phyloP scores from a whole-genome alignment of 2,113 vertebrate species.

The Psephotus haematonotus region DNA sequence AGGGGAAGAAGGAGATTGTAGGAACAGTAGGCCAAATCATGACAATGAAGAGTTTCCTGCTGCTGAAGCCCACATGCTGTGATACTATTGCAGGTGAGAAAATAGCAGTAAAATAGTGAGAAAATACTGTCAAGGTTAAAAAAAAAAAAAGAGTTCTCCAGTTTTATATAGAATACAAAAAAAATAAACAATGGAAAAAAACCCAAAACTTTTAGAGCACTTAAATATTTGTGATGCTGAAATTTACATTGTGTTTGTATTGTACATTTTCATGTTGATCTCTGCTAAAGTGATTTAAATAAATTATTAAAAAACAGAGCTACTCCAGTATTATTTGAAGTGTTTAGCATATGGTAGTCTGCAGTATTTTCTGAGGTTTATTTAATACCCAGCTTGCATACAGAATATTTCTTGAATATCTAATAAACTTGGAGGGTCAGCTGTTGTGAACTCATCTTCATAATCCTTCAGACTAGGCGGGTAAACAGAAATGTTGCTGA shows the following conservation, averaged over 20 bases:
- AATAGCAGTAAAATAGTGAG: neutral
- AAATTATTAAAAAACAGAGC: conserved; percentile 56
- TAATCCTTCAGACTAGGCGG: conserved; percentile 72
- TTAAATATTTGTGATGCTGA: conserved; percentile 20
- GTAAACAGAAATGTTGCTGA: conserved; percentile 38
- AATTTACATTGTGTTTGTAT: conserved; percentile 2
- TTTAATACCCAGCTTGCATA: conserved; percentile 60
- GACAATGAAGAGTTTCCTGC: neutral
- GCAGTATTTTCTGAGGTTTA: conserved; percentile 57
- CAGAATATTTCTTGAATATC: conserved; percentile 69
- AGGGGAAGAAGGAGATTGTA: neutral
- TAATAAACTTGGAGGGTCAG: conserved; percentile 79
- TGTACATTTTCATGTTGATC: conserved; percentile 46
- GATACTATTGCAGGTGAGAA: neutral
- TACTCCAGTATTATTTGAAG: conserved; percentile 36
- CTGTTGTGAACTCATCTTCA: conserved; percentile 76
- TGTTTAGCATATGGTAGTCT: conserved; percentile 36
- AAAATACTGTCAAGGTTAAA: neutral
- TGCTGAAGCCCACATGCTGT: neutral
- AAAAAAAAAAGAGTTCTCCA: neutral
- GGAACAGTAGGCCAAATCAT: neutral
- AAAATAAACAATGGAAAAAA: neutral
- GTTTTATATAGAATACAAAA: neutral
- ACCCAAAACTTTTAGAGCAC: neutral
- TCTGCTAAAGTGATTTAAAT: conserved; percentile 58